Percentiles rank a stretch among this genome's conserved stretches.
These are phyloP conservation scores for Hippopotamyrus pictus DNA, from an alignment of 2,797 vertebrate species.

Conservation along the genomic window DNA sequence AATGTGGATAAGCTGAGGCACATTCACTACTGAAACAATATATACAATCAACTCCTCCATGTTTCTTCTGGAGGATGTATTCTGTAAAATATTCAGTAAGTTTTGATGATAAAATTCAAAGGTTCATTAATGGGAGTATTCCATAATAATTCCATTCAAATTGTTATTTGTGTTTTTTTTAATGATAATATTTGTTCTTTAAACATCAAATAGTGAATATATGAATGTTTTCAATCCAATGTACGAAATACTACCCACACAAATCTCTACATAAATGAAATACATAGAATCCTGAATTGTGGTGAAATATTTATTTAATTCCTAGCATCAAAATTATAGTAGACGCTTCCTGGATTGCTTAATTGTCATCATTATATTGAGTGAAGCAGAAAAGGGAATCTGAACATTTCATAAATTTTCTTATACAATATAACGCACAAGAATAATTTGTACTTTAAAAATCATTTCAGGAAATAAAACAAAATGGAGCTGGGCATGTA, in stretches of 20 bases:
- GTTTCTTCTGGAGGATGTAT: neutral
- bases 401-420: neutral
- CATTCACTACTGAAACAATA: neutral
- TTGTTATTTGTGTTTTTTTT: neutral
- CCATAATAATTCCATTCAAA: neutral
- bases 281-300: neutral
- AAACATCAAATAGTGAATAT: neutral
- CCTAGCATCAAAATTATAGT: neutral
- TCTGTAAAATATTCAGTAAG: neutral
- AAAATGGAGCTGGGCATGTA: conserved; percentile 5
- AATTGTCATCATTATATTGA: neutral
- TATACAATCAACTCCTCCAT: neutral
- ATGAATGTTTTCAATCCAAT: neutral
- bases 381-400: neutral
- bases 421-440: neutral
- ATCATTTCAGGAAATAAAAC: neutral
- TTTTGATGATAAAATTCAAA: neutral
- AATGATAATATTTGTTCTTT: neutral
- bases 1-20: neutral
- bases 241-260: neutral
- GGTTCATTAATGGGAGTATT: neutral
- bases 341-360: neutral
- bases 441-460: neutral
- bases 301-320: neutral
- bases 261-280: neutral